Evolutionary conservation across 2,797 vertebrate species (phyloP), one percentile per base, ranked within the genome.

Genomic region (Caiman crocodilus): DNA sequence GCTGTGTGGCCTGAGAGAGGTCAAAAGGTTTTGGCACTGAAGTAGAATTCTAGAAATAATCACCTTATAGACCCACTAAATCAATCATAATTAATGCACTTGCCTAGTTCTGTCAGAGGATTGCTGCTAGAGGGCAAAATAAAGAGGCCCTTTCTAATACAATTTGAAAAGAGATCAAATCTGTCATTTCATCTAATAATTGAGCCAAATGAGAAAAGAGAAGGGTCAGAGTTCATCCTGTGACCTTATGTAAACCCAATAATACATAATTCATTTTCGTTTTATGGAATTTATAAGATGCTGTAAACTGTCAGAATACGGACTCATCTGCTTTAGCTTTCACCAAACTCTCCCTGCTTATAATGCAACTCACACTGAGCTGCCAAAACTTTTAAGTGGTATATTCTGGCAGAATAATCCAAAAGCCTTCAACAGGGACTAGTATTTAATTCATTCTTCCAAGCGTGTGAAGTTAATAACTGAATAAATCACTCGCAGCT

Each of bases 41-140:
- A 98, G 98, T 97, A 98, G 98, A 98, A 99, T 99, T 98, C 98
- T 98, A 98, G 98, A 99, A 99, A 98, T 98, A 98, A 99, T 99
- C 98, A 98, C 99, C 98, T 98, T 98, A 97, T 97, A 98, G 98
- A 98, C 98, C 97, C 97, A 98, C 98, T 98, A 98, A 99, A 99
- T 99, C 98, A 98, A 99, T 99, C 99, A 99, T 99, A 98, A 99
- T 99, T 99, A 99, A 99, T 98, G 98, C 98, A 97, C 98, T 98
- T 96, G 98, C 98, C 98, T 91, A 93, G 97, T 98, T 98, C 98
- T 98, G 98, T 98, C 98, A 98, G 98, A 97, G 91, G 97, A 97
- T 98, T 97, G 97, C 97, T 97, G 98, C 98, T 98, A 98, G 98
- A 98, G 98, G 98, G 98, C 96, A 97, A 98, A 97, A 98, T 98